These are phyloP conservation scores for Cirrhinus molitorella DNA, from an alignment of 2,797 vertebrate genomes.

Conservation along the genomic window DNA sequence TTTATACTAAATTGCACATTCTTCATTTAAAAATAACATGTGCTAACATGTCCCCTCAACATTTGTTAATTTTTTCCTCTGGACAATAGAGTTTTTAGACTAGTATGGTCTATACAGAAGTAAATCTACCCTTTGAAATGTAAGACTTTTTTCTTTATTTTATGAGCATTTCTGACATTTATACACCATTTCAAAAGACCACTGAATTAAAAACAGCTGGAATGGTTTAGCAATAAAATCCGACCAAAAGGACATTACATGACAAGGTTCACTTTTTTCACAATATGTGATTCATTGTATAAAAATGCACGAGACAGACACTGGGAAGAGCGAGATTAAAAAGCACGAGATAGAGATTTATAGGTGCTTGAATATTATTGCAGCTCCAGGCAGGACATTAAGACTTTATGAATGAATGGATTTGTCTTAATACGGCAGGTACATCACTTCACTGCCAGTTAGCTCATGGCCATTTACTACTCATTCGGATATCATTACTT, in stretches of 20 bases:
- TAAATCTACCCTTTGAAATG: neutral
- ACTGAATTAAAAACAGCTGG: slow-evolving; percentile 30
- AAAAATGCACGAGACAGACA: slow-evolving; percentile 15
- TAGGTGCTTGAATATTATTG: slow-evolving; percentile 30
- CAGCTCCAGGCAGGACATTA: slow-evolving; percentile 38
- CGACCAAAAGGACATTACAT: slow-evolving; percentile 5
- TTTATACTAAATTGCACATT: neutral
- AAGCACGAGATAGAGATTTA: neutral
- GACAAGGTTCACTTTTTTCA: slow-evolving; percentile 27
- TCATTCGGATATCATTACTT: slow-evolving; percentile 39
- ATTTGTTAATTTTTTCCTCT: neutral
- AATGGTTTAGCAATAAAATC: slow-evolving; percentile 36
- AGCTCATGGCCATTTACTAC: slow-evolving; percentile 45
- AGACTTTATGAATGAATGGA: slow-evolving; percentile 22
- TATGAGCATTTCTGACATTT: slow-evolving; percentile 40
- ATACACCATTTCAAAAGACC: slow-evolving; percentile 46
- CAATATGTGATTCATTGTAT: slow-evolving; percentile 30
- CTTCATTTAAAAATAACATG: neutral
- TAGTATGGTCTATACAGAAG: neutral
- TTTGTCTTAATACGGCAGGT: slow-evolving; percentile 6
- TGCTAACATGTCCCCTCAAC: neutral
- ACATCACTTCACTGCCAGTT: slow-evolving; percentile 13
- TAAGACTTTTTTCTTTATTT: neutral
- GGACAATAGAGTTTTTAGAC: neutral
- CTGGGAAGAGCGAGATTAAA: neutral